Base-by-base conservation (phyloP, 2,888 invertebrate genomes). In the Zygothrica quintamaculata region DNA sequence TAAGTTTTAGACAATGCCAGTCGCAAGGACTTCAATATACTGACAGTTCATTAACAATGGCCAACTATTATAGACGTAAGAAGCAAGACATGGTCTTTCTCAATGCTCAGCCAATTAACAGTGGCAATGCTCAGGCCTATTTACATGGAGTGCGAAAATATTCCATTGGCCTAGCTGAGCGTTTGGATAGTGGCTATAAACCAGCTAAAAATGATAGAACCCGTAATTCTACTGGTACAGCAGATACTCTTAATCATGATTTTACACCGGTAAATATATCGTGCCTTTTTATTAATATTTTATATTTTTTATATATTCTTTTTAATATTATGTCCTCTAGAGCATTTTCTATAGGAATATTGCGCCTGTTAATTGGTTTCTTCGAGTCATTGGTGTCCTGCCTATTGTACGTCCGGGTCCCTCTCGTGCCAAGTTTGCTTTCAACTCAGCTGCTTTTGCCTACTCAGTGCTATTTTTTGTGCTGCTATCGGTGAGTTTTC, bases 361-460 rank as follows among this genome's bases (percentile, higher is more conserved):
- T 60, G 92, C 91, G 16, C 92, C 93, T 0, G 89, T 92, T 7
- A 89, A 92, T 59, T 88, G 88, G 68, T 88, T 92, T 37, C 74
- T 92, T 46, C 92, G 93, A 16, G 66, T 92, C 1, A 92, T 94
- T 90, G 95, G 94, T 1, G 92, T 93, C 0, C 91, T 94, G 48
- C 95, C 95, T 0, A 90, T 95, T 37, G 92, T 92, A 0, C 92
- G 93, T 43, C 89, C 91, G 0, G 90, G 92, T 5, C 88, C 92
- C 0, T 93, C 93, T 8, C 84, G 92, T 2, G 92, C 92, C 33
- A 88, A 90, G 56, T 93, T 93, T 67, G 88, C 89, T 8, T 72
- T 93, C 1, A 91, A 92, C 0, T 93, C 94, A 0, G 87, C 93
- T 0, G 91, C 93, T 0, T 92, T 94, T 92, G 77, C 92, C 0